These are phyloP conservation scores for Rallus crepitans DNA, from an alignment of 2,797 vertebrate genomes.

Conservation along the genomic window DNA sequence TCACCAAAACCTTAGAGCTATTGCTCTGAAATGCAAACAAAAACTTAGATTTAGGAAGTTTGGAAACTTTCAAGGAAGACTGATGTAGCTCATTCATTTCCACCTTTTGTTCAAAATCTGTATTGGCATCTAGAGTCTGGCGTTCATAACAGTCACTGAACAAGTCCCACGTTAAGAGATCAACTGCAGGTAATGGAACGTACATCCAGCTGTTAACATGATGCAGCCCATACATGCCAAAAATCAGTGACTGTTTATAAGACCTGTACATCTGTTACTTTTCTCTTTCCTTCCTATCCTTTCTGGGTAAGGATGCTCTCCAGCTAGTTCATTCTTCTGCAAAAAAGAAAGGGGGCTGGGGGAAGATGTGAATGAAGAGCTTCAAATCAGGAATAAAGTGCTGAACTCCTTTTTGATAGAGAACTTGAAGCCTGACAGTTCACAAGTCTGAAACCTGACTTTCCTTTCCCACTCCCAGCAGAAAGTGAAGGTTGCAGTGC, in stretches of 20 bases:
- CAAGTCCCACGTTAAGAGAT: neutral
- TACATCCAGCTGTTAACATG: neutral
- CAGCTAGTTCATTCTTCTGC: neutral
- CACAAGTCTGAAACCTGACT: neutral
- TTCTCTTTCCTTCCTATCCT: neutral
- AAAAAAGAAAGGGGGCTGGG: fast-evolving
- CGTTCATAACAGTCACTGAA: neutral
- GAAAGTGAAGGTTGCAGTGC: neutral
- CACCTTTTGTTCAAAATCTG: neutral
- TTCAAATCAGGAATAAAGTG: neutral
- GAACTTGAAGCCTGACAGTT: neutral
- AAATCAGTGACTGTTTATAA: neutral
- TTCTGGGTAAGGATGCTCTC: neutral
- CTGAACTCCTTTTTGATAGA: neutral
- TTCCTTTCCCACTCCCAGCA: neutral
- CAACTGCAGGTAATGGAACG: neutral
- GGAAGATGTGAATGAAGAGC: neutral
- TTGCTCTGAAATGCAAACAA: neutral
- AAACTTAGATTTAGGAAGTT: neutral
- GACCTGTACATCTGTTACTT: neutral
- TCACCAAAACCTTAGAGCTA: neutral
- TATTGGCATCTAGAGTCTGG: neutral
- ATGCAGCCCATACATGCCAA: neutral
- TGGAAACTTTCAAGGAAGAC: neutral
- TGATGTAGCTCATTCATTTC: neutral